phyloP scores from a whole-genome alignment of 1,140 invertebrate genomes.

The Papilio glaucus region DNA sequence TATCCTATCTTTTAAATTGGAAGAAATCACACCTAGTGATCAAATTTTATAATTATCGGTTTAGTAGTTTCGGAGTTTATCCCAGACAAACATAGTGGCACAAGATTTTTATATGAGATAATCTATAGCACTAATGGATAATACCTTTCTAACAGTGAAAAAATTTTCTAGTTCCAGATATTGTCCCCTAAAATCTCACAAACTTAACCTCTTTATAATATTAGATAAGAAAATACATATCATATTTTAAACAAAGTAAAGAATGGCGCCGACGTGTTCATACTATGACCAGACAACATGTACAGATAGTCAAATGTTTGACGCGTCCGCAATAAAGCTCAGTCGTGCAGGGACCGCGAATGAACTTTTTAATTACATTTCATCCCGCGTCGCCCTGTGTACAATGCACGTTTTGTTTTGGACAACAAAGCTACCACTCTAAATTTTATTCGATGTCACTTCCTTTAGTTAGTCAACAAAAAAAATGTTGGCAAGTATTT shows the following conservation, averaged over 20 bases:
- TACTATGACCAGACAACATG: conserved; percentile 39
- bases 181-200: too few species aligned
- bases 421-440: conserved; percentile 14
- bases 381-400: conserved; percentile 6
- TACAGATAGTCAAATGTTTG: conserved; percentile 45
- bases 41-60: too few species aligned
- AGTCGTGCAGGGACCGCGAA: conserved; percentile 41
- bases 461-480: not conserved
- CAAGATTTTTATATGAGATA: too few species aligned
- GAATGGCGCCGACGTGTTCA: conserved; percentile 38
- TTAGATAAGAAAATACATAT: too few species aligned
- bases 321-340: conserved; percentile 52
- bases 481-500: not conserved
- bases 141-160: too few species aligned
- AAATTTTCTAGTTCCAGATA: too few species aligned
- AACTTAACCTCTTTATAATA: too few species aligned
- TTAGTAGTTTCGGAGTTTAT: too few species aligned
- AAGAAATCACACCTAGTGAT: too few species aligned
- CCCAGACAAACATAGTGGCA: too few species aligned
- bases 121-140: too few species aligned
- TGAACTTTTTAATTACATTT: conserved; percentile 61
- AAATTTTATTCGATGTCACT: conserved; percentile 29
- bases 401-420: conserved; percentile 11
- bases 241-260: not conserved
- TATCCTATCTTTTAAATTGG: too few species aligned